Conservation (phyloP, 2,888 invertebrate genomes). For the Acholoe squamosa region DNA sequence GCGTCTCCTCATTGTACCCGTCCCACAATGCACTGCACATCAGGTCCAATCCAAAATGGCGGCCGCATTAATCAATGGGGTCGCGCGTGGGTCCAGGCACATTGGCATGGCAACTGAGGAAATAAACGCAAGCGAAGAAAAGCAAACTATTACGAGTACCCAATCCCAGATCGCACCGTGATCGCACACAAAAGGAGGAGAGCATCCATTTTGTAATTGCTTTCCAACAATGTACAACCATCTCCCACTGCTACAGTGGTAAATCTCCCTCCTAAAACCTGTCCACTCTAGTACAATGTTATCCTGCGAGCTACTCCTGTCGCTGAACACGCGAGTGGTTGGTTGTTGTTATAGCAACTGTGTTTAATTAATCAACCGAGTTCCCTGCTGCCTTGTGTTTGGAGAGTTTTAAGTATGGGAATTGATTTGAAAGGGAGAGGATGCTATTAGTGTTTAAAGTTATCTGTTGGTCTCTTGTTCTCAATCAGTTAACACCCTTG, state of each 20-base stretch:
- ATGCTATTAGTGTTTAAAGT: too few relatives aligned
- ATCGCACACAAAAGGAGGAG: neutral
- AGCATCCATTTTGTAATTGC: conserved; percentile 28
- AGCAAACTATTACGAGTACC: neutral
- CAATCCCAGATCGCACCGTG: neutral
- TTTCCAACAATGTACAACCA: conserved; percentile 19
- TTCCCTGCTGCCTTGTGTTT: neutral
- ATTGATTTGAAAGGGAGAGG: conserved; percentile 3
- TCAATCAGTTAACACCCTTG: too few relatives aligned
- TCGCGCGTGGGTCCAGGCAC: neutral
- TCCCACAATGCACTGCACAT: conserved; percentile 16
- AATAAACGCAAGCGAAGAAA: conserved; percentile 13
- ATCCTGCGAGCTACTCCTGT: neutral
- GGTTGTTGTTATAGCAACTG: conserved; percentile 16
- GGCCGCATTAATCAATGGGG: conserved; percentile 3
- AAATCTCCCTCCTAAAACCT: neutral
- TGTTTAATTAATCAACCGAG: conserved; percentile 26
- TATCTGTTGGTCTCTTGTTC: too few relatives aligned
- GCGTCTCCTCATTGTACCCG: neutral
- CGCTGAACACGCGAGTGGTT: neutral
- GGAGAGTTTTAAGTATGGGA: neutral
- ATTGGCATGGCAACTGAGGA: conserved; percentile 34
- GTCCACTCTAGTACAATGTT: neutral
- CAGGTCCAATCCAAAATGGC: neutral
- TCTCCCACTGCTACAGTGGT: neutral